Conservation (phyloP, 1,140 invertebrate genomes). For the Drosophila micromelanica region DNA sequence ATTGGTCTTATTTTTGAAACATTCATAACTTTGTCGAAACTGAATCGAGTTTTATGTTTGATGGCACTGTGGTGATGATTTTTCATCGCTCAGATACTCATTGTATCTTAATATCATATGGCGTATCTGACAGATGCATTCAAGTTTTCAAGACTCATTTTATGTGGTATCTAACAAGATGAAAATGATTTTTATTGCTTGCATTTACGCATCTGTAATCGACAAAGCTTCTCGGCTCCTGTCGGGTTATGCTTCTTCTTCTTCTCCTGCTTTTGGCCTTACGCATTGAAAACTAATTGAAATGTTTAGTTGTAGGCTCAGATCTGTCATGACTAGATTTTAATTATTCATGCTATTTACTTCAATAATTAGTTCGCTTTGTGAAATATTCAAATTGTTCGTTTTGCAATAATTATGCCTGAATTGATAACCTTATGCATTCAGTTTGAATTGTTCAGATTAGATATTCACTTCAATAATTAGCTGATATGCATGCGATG, state of each 20-base stretch:
- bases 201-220: no score
- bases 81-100: neutral
- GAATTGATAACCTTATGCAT: neutral
- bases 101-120: no score
- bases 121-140: neutral
- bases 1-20: no score
- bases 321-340: neutral
- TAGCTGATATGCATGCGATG: neutral
- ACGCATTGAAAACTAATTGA: neutral
- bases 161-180: neutral
- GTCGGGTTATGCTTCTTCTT: no score
- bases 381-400: neutral
- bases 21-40: no score
- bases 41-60: no score
- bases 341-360: neutral
- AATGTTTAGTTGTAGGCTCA: neutral
- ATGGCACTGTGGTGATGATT: no score
- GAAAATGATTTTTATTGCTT: no score
- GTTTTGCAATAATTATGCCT: neutral
- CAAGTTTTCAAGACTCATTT: neutral
- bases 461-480: constrained; percentile 2
- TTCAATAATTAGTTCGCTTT: neutral
- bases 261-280: neutral
- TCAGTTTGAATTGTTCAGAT: neutral
- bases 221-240: no score